Evolutionary conservation across 2,888 invertebrate species (phyloP).

Genomic region (Ochlodes sylvanus): DNA sequence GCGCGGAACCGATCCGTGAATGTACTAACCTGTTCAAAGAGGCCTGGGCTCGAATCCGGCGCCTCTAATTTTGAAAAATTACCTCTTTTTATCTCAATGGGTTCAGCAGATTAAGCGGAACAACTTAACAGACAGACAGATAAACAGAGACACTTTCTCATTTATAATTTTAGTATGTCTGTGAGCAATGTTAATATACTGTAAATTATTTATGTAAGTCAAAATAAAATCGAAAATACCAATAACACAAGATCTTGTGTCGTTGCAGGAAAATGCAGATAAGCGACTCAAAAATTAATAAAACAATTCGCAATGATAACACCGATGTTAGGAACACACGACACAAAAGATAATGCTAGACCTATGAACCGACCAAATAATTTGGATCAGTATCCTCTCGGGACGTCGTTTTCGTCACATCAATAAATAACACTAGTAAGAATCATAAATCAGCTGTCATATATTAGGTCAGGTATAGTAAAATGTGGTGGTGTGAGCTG

Average conservation of each 20-base stretch:
- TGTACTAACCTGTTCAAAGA: constrained; percentile 11
- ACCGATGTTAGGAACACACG: constrained; percentile 2
- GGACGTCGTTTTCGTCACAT: neutral
- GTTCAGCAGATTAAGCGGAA: neutral
- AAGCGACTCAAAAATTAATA: constrained; percentile 6
- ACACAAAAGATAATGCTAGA: constrained; percentile 17
- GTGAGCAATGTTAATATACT: too few relatives aligned
- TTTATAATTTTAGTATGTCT: too few relatives aligned
- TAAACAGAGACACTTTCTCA: too few relatives aligned
- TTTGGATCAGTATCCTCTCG: constrained; percentile 7
- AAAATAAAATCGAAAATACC: too few relatives aligned
- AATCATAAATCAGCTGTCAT: neutral
- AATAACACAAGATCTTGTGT: too few relatives aligned
- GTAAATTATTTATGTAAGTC: too few relatives aligned
- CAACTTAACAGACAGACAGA: too few relatives aligned
- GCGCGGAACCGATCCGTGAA: constrained; percentile 9
- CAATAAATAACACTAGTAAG: constrained; percentile 4
- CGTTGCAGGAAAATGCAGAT: neutral
- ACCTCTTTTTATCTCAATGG: too few relatives aligned
- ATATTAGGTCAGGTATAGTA: neutral
- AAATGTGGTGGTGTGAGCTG: neutral
- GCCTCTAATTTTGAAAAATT: too few relatives aligned
- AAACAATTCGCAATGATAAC: constrained; percentile 13
- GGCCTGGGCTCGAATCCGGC: too few relatives aligned
- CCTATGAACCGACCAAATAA: constrained; percentile 22